phyloP scores from a whole-genome alignment of 2,797 vertebrate genomes.

The Eulemur coronatus region DNA sequence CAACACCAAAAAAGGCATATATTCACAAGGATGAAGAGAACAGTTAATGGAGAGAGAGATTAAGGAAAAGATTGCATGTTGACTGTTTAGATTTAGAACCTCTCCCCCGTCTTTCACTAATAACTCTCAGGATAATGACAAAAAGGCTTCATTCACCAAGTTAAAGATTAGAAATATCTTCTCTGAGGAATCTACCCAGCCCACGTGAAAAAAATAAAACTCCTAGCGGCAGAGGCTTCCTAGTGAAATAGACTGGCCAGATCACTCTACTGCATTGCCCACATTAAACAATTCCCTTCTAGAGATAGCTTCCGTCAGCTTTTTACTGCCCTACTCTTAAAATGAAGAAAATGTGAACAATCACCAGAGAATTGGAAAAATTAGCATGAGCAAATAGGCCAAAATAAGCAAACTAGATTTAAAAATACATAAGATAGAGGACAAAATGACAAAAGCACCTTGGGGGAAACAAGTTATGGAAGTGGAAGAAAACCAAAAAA shows the following conservation, averaged over 20 bases:
- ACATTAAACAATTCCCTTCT: not conserved
- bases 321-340: not conserved
- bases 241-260: not conserved
- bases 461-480: not conserved
- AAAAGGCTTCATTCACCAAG: not conserved
- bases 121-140: not conserved
- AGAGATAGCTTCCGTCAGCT: not conserved
- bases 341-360: not conserved
- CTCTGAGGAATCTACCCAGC: not conserved
- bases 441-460: not conserved
- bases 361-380: not conserved
- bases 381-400: not conserved
- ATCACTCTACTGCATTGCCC: not conserved
- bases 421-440: not conserved
- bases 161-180: not conserved
- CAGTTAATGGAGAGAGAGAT: not conserved
- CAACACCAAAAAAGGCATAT: not conserved
- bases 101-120: not conserved
- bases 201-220: not conserved
- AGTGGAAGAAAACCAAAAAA: not conserved
- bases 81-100: not conserved
- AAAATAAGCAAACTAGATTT: not conserved
- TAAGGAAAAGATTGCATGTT: not conserved
- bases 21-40: not conserved
- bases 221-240: not conserved